Conservation (phyloP, 2,113 vertebrate genomes). For the Seriola dumerili region DNA sequence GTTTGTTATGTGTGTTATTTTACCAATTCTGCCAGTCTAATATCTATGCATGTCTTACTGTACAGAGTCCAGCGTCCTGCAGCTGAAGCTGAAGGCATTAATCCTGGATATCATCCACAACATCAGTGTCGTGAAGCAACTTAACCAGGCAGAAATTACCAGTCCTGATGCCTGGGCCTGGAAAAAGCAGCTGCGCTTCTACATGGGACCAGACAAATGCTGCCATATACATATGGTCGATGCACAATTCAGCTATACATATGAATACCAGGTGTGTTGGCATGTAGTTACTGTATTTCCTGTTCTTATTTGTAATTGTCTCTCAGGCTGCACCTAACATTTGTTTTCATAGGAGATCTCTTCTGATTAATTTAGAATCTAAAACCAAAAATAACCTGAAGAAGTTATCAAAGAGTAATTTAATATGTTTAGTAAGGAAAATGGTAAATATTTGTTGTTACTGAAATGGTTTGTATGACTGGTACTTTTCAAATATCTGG, state of each 20-base stretch:
- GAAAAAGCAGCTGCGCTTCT: conserved; percentile 97
- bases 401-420: neutral
- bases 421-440: neutral
- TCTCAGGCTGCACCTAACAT: neutral
- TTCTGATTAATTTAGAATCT: neutral
- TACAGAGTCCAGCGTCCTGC: conserved; percentile 89
- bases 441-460: neutral
- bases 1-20: neutral
- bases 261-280: conserved; percentile 94
- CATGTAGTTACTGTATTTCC: neutral
- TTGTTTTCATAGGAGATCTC: neutral
- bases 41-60: conserved; percentile 2
- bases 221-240: conserved; percentile 96
- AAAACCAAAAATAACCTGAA: neutral
- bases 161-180: conserved; percentile 91
- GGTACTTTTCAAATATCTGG: neutral
- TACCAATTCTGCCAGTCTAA: neutral
- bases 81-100: conserved; percentile 95
- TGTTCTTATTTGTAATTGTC: neutral
- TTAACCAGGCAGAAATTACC: conserved; percentile 87
- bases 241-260: conserved; percentile 94
- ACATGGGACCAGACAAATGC: conserved; percentile 87
- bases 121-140: conserved; percentile 93
- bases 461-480: neutral
- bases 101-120: conserved; percentile 97